Evolutionary conservation across 2,888 invertebrate species (phyloP), one percentile per base, ranked within the genome.

Genomic region (Standfussiana lucernea): DNA sequence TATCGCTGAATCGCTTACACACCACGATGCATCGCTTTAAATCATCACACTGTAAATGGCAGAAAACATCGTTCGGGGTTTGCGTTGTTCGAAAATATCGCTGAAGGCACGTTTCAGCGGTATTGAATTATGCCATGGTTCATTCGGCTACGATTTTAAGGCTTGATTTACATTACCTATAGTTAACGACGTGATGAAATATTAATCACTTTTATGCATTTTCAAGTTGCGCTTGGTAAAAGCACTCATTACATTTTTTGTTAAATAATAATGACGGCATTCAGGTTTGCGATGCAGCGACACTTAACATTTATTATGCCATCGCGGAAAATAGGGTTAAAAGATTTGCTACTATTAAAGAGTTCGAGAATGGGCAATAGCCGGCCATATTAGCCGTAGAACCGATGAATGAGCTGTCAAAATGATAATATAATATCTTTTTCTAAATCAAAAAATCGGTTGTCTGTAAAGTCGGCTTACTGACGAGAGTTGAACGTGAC

Each of bases 11-110:
- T 75, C 67, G 77, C 66, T 79, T 72, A 82, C 74, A 72, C 47
- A 68, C 70, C 75, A 53, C 69, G 70, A 70, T 78, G 79, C 78
- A 84, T 77, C 79, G 82, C 77, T 83, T 83, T 86, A 88, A 83
- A 86, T 81, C 88, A 88, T 84, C 77, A 72, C 66, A 61, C 45
- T 80, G 69, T 69, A 82, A 79, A 82, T 74, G 80, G 80, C 79
- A 71, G 70, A 87, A 88, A 88, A 80, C 75, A 88, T 77, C 73
- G 76, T 70, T 79, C 66, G 67, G 71, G 66, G 56, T 70, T 72
- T 69, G 73, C 77, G 56, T 79, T 83, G 75, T 86, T 71, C 75
- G 84, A 75, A 78, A 86, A 86, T 84, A 70, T 65, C 78, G 79
- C 70, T 84, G 75, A 84, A 81, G 62, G 81, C 86, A 79, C 77